Percentiles rank a stretch among this genome's conserved stretches.
These are phyloP conservation scores for Pollachius pollachius DNA, from an alignment of 2,113 vertebrate species.

Conservation along the genomic window DNA sequence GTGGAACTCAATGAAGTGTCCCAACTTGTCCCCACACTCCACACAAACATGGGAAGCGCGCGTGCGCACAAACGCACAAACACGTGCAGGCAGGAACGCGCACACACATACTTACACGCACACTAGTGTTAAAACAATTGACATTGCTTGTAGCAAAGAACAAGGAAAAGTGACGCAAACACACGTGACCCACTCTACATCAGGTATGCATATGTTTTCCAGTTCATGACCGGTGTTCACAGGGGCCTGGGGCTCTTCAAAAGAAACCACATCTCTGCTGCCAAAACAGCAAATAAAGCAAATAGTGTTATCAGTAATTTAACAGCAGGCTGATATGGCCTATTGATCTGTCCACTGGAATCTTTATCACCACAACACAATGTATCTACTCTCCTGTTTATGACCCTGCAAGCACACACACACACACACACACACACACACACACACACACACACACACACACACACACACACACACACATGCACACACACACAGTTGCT, in stretches of 20 bases:
- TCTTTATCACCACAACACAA: conserved; percentile 69
- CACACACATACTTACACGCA: conserved; percentile 11
- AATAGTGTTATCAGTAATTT: conserved; percentile 74
- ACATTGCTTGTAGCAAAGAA: too few relatives aligned
- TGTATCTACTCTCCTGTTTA: conserved; percentile 68
- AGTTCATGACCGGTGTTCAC: neutral
- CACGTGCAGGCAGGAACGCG: conserved; percentile 17
- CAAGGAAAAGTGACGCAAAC: conserved; percentile 4
- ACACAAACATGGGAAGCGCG: too few relatives aligned
- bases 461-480: neutral
- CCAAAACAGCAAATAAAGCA: conserved; percentile 68
- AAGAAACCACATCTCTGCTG: conserved; percentile 49
- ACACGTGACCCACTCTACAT: conserved; percentile 8
- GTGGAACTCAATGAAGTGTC: too few relatives aligned
- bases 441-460: conserved; percentile 8
- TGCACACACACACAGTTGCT: neutral
- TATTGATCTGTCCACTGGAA: conserved; percentile 70
- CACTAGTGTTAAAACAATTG: neutral
- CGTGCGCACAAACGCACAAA: conserved; percentile 13
- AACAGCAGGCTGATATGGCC: conserved; percentile 69
- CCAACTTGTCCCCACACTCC: too few relatives aligned
- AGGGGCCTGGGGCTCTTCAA: conserved; percentile 45
- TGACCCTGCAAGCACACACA: conserved; percentile 24
- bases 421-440: neutral
- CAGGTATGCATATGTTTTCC: conserved; percentile 5